phyloP scores from a whole-genome alignment of 2,797 vertebrate genomes.

The Sebastes trivittatus region DNA sequence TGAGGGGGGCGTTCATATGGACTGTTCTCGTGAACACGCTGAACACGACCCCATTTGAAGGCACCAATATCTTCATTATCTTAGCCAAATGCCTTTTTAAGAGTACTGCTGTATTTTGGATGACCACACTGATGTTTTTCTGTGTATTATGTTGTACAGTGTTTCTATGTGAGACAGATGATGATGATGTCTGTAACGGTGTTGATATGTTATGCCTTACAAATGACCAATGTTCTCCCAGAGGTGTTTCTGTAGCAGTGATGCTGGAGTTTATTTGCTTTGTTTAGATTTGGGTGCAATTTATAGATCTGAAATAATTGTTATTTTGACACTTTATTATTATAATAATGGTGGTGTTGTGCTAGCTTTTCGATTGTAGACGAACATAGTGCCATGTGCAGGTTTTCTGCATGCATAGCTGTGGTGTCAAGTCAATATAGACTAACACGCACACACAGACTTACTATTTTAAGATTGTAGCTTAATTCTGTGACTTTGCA shows the following conservation, averaged over 20 bases:
- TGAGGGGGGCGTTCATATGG: background rate
- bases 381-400: constrained; percentile 36
- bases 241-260: constrained; percentile 30
- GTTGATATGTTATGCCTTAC: constrained; percentile 43
- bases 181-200: constrained; percentile 19
- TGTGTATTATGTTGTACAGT: constrained; percentile 31
- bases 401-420: constrained; percentile 53
- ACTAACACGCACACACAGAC: constrained; percentile 1
- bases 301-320: background rate
- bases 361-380: background rate
- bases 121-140: background rate
- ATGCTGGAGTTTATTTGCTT: constrained; percentile 27
- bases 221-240: constrained; percentile 8
- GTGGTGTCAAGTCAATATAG: constrained; percentile 31
- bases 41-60: background rate
- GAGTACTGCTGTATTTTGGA: constrained; percentile 9
- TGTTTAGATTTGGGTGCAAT: background rate
- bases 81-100: constrained; percentile 30
- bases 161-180: constrained; percentile 16
- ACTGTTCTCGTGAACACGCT: too few species aligned
- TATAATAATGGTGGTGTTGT: constrained; percentile 1
- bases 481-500: constrained; percentile 38
- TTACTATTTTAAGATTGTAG: constrained; percentile 13
- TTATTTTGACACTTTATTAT: constrained; percentile 2
- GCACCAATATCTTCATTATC: background rate